A percentile compares a stretch with the other conserved stretches of the same genome.
These are phyloP conservation scores for Porites cylindrica DNA, from an alignment of 92 coral and sea anemone genomes.

Conservation along the genomic window DNA sequence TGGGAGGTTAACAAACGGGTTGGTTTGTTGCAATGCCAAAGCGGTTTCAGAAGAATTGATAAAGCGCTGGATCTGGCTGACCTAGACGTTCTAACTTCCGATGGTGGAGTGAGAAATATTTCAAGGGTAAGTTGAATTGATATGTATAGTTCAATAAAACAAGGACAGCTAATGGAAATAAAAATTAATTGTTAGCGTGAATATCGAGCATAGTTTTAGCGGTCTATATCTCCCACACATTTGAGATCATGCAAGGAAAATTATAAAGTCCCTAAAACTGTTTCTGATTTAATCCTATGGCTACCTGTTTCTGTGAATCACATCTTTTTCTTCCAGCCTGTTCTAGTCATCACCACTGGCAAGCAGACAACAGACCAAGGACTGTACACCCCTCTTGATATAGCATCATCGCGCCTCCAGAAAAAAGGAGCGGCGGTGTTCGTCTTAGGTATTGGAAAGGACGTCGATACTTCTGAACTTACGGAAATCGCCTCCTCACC, in stretches of 20 bases:
- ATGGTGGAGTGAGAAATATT: neutral
- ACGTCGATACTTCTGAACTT: conserved; percentile 35
- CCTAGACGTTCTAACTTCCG: conserved; percentile 36
- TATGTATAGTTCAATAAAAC: no score
- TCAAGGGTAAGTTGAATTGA: neutral
- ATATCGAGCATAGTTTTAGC: neutral
- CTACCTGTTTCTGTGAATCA: no score
- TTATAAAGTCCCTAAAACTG: neutral
- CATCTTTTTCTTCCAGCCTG: neutral
- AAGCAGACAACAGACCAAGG: conserved; percentile 46
- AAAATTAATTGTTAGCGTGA: neutral
- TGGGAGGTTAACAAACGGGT: neutral
- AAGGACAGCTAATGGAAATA: neutral
- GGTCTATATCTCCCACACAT: no score
- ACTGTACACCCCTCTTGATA: neutral
- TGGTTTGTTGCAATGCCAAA: conserved; percentile 55
- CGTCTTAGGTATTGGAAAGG: conserved; percentile 53
- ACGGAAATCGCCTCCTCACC: conserved; percentile 47
- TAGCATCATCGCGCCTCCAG: conserved; percentile 16
- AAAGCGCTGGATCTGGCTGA: conserved; percentile 73
- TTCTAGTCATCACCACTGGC: conserved; percentile 11
- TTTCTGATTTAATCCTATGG: no score
- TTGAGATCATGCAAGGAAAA: neutral
- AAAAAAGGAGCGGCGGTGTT: conserved; percentile 47
- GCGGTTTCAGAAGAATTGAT: conserved; percentile 76